Base-by-base conservation (phyloP, 2,113 vertebrate species). In the Phalacrocorax pelagicus region DNA sequence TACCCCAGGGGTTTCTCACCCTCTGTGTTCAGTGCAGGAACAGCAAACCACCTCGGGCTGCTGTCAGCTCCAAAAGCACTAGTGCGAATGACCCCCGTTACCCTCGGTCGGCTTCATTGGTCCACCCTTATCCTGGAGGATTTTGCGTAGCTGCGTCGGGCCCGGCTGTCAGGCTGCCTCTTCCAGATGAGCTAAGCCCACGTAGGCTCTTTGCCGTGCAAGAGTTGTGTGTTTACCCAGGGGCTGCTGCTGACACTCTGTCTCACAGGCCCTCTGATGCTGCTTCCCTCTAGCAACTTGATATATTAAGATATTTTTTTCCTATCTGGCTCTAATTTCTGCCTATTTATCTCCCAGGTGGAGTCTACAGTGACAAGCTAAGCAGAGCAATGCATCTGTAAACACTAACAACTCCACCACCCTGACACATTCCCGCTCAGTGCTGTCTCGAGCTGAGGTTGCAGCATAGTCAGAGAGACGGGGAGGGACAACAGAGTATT, bases 221-320 rank as follows among this genome's bases (percentile, higher is more conserved):
- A 16, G 18, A 55, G 11, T 7, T 15, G 51, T 44, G 73, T 55
- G n/a, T 83, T 92, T 55, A 77, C 80, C 81, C 92, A 36, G 78
- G 62, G 65, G 88, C 85, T 73, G 86, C 87, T 67, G 96, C 72
- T 96, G 96, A 81, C 30, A 74, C 51, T 82, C 52, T 71, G 57
- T 90, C 96, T 97, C 97, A 17, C 8, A 18, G 86, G 81, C 38
- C 75, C 44, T 95, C 89, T 90, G 95, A 91, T 94, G 40, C 94
- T 83, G 42, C 90, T 79, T 84, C 57, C 36, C 85, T 49, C 54
- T 77, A 88, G 72, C 78, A 95, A 52, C 62, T 77, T 94, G 89
- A 92, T 94, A 74, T 73, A 98, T 97, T 66, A 96, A 97, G 92
- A 88, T 86, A 27, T 91, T 90, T 97, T 95, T 95, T 84, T 38